Conservation (phyloP, 1,140 invertebrate genomes). For the Drosophila baimaii region DNA sequence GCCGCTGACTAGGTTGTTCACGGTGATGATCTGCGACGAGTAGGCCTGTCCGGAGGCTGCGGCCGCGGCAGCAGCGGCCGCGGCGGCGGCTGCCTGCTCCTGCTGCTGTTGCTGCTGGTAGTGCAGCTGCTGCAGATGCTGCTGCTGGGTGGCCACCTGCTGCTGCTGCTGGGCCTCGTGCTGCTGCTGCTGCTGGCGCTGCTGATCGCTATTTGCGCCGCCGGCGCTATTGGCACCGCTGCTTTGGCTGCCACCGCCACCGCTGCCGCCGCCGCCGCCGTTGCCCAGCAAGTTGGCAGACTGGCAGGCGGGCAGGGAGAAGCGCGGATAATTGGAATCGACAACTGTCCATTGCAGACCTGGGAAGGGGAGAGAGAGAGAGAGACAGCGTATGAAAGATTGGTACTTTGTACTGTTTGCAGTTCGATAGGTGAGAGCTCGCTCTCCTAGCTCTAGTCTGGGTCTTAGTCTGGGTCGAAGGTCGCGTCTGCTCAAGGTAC, state of each 20-base stretch:
- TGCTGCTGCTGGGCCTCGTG: slow-evolving; percentile 74
- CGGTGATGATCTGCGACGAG: slow-evolving; percentile 83
- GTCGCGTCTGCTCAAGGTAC: slow-evolving; percentile 14
- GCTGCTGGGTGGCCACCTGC: slow-evolving; percentile 73
- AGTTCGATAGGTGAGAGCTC: slow-evolving; percentile 42
- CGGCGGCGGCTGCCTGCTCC: slow-evolving; percentile 61
- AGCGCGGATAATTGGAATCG: slow-evolving; percentile 88
- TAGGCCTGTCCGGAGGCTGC: slow-evolving; percentile 70
- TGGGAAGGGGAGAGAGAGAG: slow-evolving; percentile 86
- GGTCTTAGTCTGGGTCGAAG: slow-evolving; percentile 14
- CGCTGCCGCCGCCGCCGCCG: slow-evolving; percentile 84
- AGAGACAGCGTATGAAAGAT: slow-evolving; percentile 82
- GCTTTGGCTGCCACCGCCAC: slow-evolving; percentile 83
- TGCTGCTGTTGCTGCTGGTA: slow-evolving; percentile 73
- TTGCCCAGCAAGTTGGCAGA: slow-evolving; percentile 84
- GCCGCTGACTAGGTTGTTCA: slow-evolving; percentile 80
- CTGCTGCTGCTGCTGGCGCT: slow-evolving; percentile 70
- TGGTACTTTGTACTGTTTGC: slow-evolving; percentile 58
- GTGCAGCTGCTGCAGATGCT: slow-evolving; percentile 74
- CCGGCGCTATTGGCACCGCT: slow-evolving; percentile 59
- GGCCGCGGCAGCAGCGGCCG: slow-evolving; percentile 36
- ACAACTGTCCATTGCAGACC: slow-evolving; percentile 89
- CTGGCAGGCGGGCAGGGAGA: slow-evolving; percentile 87
- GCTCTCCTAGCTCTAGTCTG: slow-evolving; percentile 50
- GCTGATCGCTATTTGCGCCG: slow-evolving; percentile 60